Base-by-base conservation (phyloP, 2,113 vertebrate species). In the Stomatorhinus ivindoensis region DNA sequence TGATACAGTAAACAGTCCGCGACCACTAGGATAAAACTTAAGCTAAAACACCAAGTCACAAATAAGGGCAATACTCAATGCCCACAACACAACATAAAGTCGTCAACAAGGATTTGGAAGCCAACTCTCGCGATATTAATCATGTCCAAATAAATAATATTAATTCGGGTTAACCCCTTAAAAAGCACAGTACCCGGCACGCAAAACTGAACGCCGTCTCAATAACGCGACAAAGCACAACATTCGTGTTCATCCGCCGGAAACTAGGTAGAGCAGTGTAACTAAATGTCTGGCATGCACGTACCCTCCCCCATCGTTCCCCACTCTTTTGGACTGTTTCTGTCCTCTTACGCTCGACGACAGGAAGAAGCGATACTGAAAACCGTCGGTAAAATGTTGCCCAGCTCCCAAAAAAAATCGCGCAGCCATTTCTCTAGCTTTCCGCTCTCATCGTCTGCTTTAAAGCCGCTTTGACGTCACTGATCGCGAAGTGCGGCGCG, bases 311-410 rank as follows among this genome's bases (percentile, higher is more conserved):
- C 88, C 88, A 80, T 47, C 19, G 31, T 80, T 19, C 24, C 31
- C 27, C 80, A 44, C 88, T 89, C 88, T 42, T 39, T 42, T 58
- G 4, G 76, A 46, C 88, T 85, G 88, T 85, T 84, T 83, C 88
- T 82, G 69, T 47, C 46, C 76, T 24, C 50, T 19, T 21, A 55
- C 86, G 88, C 39, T 89, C 88, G 88, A 84, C 73, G 88, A 48
- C 44, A 89, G 44, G n/a, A 83, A 55, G 39, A 24, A 15, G 50
- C 80, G 88, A 35, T 89, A 27, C 19, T 47, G 80, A 85, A 85
- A 89, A 89, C 69, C 73, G 76, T 83, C 82, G 48, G 65, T 51
- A 76, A 88, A 88, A 73, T 76, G 27, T 76, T 53, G 15, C 19
- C 88, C n/a, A n/a, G 17, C 31, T 84, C 80, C 21, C 42, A 35